Percentiles rank a stretch among this genome's conserved stretches.
Evolutionary conservation across 1,140 invertebrate species (phyloP).

Genomic region (Drosophila truncata): DNA sequence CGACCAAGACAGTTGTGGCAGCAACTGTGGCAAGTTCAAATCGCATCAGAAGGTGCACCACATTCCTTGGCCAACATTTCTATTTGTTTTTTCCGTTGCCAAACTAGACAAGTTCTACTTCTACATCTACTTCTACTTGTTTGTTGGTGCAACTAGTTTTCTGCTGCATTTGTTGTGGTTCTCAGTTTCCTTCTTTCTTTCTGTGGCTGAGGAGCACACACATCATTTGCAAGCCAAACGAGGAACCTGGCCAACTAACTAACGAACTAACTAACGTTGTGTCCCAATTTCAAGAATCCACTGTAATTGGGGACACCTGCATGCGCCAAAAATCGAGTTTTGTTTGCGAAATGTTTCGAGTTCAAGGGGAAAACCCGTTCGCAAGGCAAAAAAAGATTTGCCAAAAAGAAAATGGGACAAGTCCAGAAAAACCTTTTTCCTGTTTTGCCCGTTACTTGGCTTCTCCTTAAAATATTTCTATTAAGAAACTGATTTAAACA

Average conservation of each 20-base stretch:
- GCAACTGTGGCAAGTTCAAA: constrained; percentile 68
- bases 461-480: background rate
- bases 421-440: background rate
- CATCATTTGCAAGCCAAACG: constrained; percentile 73
- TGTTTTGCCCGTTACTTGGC: background rate
- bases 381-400: constrained; percentile 21
- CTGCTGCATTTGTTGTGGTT: constrained; percentile 43
- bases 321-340: constrained; percentile 74
- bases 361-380: constrained; percentile 62
- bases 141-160: constrained; percentile 62
- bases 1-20: no score
- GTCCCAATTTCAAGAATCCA: constrained; percentile 68
- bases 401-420: constrained; percentile 36
- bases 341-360: constrained; percentile 40
- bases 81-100: constrained; percentile 17
- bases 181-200: constrained; percentile 12
- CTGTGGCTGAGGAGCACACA: constrained; percentile 25
- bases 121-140: no score
- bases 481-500: background rate
- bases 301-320: constrained; percentile 81
- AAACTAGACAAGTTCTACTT: constrained; percentile 75
- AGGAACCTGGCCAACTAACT: constrained; percentile 55
- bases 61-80: constrained; percentile 40
- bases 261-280: constrained; percentile 62
- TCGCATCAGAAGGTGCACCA: constrained; percentile 44